phyloP scores from a whole-genome alignment of 1,140 invertebrate genomes.

The Drosophila fuyamai region DNA sequence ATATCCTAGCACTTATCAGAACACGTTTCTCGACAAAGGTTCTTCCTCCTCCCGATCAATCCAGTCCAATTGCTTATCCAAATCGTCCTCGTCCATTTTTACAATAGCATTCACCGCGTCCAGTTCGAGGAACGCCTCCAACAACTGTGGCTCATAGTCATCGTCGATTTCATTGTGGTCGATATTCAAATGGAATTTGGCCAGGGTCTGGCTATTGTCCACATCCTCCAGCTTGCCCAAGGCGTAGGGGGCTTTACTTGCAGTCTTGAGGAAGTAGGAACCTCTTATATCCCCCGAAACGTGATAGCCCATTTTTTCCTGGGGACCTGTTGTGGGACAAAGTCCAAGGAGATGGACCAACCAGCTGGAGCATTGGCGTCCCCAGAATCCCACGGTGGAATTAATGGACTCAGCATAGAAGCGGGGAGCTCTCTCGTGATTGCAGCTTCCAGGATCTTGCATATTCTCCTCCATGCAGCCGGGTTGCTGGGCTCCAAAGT shows the following conservation, averaged over 20 bases:
- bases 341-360: constrained; percentile 87
- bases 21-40: constrained; percentile 17
- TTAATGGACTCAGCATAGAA: constrained; percentile 90
- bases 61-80: constrained; percentile 42
- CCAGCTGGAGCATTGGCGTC: constrained; percentile 88
- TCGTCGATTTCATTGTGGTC: constrained; percentile 34
- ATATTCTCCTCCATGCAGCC: constrained; percentile 87
- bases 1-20: background rate
- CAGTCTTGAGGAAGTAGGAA: constrained; percentile 87
- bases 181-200: constrained; percentile 35
- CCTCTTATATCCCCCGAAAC: constrained; percentile 77
- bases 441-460: constrained; percentile 86
- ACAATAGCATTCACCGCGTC: background rate
- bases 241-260: constrained; percentile 86
- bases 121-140: constrained; percentile 48
- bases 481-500: constrained; percentile 87
- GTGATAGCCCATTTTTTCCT: constrained; percentile 88
- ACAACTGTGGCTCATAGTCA: constrained; percentile 64
- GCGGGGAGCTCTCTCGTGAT: constrained; percentile 88
- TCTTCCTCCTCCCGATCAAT: constrained; percentile 32
- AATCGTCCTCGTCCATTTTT: constrained; percentile 12
- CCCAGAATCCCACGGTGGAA: constrained; percentile 89
- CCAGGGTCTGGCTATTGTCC: constrained; percentile 54
- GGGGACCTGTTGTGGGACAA: constrained; percentile 84
- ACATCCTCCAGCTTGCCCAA: constrained; percentile 62